Conservation (phyloP, 2,888 invertebrate genomes). For the Thecophora atra region DNA sequence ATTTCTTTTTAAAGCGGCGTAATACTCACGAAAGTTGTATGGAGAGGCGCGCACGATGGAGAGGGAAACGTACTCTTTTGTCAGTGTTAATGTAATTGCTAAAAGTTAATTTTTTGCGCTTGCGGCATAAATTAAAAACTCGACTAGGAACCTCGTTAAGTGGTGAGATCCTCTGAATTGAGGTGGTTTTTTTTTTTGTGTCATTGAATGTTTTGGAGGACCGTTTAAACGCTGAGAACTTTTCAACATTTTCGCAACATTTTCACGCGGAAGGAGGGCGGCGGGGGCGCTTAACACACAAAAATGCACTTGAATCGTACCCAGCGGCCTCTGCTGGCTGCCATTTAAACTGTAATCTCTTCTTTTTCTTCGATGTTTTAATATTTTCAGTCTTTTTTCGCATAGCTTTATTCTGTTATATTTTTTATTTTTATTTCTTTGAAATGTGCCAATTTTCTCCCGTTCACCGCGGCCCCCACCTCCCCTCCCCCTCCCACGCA, state of each 20-base stretch:
- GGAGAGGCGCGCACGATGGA: background rate
- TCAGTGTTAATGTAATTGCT: conserved; percentile 7
- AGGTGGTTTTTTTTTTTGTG: too few relatives aligned
- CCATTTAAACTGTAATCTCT: conserved; percentile 4
- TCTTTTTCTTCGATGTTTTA: background rate
- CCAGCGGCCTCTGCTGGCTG: background rate
- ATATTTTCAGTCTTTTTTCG: background rate
- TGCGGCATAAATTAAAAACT: conserved; percentile 13
- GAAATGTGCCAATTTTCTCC: background rate
- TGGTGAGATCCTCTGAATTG: conserved; percentile 2
- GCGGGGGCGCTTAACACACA: too few relatives aligned
- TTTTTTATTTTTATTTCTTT: background rate
- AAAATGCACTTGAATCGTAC: background rate
- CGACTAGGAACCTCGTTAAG: background rate
- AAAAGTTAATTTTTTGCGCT: conserved; percentile 5
- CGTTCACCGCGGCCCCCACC: background rate
- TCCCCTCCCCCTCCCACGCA: too few relatives aligned
- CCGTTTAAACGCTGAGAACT: conserved; percentile 2
- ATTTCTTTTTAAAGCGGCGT: too few relatives aligned
- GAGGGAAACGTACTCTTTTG: background rate
- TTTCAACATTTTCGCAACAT: conserved; percentile 1
- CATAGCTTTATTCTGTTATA: background rate
- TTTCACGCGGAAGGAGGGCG: background rate
- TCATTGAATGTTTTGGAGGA: background rate
- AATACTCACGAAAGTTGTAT: background rate